phyloP scores from a whole-genome alignment of 2,888 invertebrate genomes.

The Lordiphosa andalusiaca region DNA sequence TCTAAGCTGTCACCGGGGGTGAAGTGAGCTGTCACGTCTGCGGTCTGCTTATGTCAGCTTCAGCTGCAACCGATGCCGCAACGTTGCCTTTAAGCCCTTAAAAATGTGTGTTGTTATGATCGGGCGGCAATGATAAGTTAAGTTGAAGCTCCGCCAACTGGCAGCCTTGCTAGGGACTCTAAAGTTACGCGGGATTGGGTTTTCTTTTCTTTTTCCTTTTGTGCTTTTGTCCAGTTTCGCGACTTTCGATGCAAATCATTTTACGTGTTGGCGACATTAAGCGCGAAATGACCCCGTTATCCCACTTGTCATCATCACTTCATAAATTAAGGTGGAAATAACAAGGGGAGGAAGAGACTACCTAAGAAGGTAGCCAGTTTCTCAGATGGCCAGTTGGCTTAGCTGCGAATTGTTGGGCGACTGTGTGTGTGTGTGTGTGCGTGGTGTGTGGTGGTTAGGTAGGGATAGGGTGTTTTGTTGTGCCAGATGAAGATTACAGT shows the following conservation, averaged over 20 bases:
- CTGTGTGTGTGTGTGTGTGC: too few relatives aligned
- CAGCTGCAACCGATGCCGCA: conserved; percentile 61
- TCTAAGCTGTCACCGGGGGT: conserved; percentile 59
- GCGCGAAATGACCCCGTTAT: conserved; percentile 77
- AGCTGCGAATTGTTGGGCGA: too few relatives aligned
- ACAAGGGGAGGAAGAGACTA: conserved; percentile 7
- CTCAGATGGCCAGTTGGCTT: conserved; percentile 2
- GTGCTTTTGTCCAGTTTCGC: conserved; percentile 1
- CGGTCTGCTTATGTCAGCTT: conserved; percentile 76
- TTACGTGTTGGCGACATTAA: conserved; percentile 78
- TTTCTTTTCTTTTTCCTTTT: conserved; percentile 20
- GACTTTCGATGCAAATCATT: conserved; percentile 71
- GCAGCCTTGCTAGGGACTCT: conserved; percentile 66
- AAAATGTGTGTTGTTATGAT: conserved; percentile 77
- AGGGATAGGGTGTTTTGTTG: too few relatives aligned
- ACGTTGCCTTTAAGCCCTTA: conserved; percentile 65
- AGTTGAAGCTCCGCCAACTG: conserved; percentile 26
- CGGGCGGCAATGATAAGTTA: conserved; percentile 62
- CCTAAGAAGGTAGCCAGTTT: conserved; percentile 3
- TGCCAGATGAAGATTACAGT: too few relatives aligned
- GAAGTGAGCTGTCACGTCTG: conserved; percentile 75
- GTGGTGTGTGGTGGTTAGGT: too few relatives aligned
- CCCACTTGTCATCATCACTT: conserved; percentile 78
- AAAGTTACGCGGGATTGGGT: conserved; percentile 61
- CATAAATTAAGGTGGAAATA: conserved; percentile 71